phyloP scores from a whole-genome alignment of 1,140 invertebrate genomes.

The Eupristina koningsbergeri region DNA sequence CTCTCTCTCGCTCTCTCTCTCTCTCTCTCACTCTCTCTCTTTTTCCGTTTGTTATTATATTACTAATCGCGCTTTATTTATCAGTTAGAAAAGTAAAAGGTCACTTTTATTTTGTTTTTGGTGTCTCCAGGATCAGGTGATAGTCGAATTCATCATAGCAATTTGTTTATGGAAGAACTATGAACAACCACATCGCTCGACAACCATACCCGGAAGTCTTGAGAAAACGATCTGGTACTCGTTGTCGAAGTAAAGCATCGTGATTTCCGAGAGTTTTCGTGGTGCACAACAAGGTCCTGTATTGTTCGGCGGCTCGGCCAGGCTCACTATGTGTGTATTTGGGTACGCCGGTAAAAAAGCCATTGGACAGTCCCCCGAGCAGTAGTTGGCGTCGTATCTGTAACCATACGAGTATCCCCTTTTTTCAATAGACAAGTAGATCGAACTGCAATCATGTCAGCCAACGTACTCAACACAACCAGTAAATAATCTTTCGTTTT shows the following conservation, averaged over 20 bases:
- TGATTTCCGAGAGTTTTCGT: conserved; percentile 89
- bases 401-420: conserved; percentile 43
- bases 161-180: conserved; percentile 72
- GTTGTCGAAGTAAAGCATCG: conserved; percentile 93
- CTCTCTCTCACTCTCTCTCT: conserved; percentile 14
- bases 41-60: neutral
- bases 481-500: neutral
- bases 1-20: conserved; percentile 12
- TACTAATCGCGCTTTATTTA: neutral
- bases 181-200: conserved; percentile 92
- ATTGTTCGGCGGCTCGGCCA: conserved; percentile 79
- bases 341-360: conserved; percentile 91
- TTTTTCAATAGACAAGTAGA: conserved; percentile 32
- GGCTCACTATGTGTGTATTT: conserved; percentile 92
- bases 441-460: neutral
- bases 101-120: neutral
- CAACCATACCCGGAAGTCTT: conserved; percentile 92
- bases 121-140: conserved; percentile 7
- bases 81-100: neutral
- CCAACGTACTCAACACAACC: neutral
- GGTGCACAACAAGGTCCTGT: conserved; percentile 92
- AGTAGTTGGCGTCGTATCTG: conserved; percentile 95
- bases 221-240: conserved; percentile 91
- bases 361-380: conserved; percentile 94
- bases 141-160: conserved; percentile 8